phyloP scores from a whole-genome alignment of 2,888 invertebrate genomes.

The Palloptera scutellata region DNA sequence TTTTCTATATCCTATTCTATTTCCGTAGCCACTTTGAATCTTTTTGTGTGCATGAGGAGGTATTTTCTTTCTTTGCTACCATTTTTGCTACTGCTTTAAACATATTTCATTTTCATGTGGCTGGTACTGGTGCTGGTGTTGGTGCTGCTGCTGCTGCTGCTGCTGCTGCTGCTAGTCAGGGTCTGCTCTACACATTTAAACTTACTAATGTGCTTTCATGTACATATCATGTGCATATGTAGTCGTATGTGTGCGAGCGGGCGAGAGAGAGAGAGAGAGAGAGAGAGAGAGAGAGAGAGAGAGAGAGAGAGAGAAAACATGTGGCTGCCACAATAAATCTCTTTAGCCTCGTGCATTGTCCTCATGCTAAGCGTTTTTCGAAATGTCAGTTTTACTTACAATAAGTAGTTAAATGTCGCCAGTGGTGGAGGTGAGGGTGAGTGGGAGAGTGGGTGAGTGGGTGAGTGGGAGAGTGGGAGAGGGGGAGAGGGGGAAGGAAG shows the following conservation, averaged over 20 bases:
- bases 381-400: slow-evolving; percentile 8
- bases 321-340: slow-evolving; percentile 7
- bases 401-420: slow-evolving; percentile 22
- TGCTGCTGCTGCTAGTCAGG: neutral
- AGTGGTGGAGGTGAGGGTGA: slow-evolving; percentile 4
- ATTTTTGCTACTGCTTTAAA: neutral
- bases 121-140: neutral
- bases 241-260: neutral
- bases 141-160: neutral
- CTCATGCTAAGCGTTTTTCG: neutral
- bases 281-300: neutral
- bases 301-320: neutral
- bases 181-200: neutral
- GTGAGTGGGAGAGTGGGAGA: too few relatives aligned
- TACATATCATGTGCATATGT: slow-evolving; percentile 10
- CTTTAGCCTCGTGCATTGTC: neutral
- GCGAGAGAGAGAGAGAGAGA: too few relatives aligned
- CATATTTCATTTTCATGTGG: slow-evolving; percentile 22
- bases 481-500: too few relatives aligned
- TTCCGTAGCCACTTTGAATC: neutral
- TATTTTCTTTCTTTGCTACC: neutral
- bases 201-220: slow-evolving; percentile 8
- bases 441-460: neutral
- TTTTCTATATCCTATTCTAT: too few relatives aligned
- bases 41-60: neutral